Conservation (phyloP, 2,797 vertebrate genomes). For the Martes flavigula region DNA sequence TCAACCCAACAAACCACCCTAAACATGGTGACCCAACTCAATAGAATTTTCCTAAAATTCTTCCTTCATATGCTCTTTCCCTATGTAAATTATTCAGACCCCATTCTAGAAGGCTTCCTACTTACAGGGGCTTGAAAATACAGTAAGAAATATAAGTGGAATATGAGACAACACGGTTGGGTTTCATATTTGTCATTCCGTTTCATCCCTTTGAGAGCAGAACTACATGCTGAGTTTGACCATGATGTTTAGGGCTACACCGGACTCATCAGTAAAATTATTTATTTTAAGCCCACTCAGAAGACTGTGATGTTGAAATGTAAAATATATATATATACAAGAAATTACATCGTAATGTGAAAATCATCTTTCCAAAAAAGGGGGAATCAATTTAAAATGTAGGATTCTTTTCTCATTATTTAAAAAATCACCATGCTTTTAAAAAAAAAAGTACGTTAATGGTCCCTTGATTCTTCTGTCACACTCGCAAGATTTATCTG, state of each 20-base stretch:
- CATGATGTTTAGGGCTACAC: not conserved
- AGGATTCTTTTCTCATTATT: not conserved
- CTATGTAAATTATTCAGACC: not conserved
- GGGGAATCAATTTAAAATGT: not conserved
- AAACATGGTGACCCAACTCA: not conserved
- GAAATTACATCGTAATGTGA: not conserved
- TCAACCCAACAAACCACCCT: not conserved
- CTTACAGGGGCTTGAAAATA: not conserved
- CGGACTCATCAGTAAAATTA: not conserved
- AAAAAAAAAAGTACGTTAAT: not conserved
- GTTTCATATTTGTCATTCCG: not conserved
- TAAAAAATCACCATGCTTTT: conserved; percentile 5
- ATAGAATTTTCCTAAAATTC: not conserved
- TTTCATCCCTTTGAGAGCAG: not conserved
- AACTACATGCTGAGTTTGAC: not conserved
- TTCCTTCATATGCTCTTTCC: not conserved
- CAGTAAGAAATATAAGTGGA: not conserved
- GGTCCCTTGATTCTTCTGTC: not conserved
- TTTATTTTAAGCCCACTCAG: not conserved
- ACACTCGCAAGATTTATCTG: not conserved
- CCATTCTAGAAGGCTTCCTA: not conserved
- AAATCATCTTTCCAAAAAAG: not conserved
- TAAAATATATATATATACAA: not conserved
- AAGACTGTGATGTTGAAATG: not conserved
- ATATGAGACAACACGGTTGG: not conserved